Evolutionary conservation across 2,888 invertebrate species (phyloP), one percentile per base, ranked within the genome.

Genomic region (Callyntrura guangdongensis): DNA sequence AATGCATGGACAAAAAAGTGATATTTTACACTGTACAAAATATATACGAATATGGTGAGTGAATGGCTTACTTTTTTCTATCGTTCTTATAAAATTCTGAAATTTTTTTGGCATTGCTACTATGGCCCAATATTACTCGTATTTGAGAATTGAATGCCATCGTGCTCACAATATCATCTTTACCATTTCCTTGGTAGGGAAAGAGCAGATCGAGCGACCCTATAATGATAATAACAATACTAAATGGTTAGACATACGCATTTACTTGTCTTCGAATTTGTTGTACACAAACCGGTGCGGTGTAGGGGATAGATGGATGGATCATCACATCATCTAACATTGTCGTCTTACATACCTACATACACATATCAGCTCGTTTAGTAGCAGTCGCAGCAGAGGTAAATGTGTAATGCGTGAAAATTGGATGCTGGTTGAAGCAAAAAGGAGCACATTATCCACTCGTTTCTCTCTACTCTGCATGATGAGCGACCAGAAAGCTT

Each of bases 201-300:
- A 89, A 77, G 64, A 89, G 84, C 83, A 83, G 89, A 89, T 83
- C 83, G 64, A 27, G 17, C 89, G 89, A 89, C 89, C 89, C 77
- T 56, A 74, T 69, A 72, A 84, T 84, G 56, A 84, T 89, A 72
- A 82, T 69, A 72, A 45, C 47, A 56, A 82, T 79, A n/a, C n/a
- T n/a, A 72, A 22, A 22, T 77, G 22, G 61, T 83, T 45, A 74
- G 56, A 59, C 81, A n/a, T n/a, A 79, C 47, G 74, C 36, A 74
- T 56, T 45, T 27, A 17, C 36, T 27, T 47, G 53, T 20, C 49
- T 22, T 49, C 22, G 14, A 2, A 82, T 61, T 17, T 8, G 11
- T 27, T n/a, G n/a, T 64, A 82, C n/a, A n/a, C 14, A 49, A 22
- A 12, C 61, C 53, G 36, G 84, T n/a, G n/a, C n/a, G n/a, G n/a